Evolutionary conservation across 2,113 vertebrate genomes (phyloP), one percentile per base, ranked within the genome.

Genomic region (Nyctibius bracteatus): DNA sequence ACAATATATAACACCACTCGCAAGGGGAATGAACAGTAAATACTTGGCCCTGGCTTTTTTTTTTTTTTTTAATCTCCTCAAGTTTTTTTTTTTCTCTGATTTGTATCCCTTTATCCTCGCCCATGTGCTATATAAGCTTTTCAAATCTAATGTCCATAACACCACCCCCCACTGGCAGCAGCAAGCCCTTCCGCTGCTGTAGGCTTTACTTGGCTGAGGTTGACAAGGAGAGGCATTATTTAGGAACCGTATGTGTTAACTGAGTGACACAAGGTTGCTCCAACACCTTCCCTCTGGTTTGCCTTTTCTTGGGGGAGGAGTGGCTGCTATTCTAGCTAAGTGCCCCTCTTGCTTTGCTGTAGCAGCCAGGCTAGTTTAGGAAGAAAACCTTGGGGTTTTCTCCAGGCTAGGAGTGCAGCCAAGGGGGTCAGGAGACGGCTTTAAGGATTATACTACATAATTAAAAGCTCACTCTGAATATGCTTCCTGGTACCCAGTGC

Each of bases 71-170:
- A 97, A 97, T 96, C 94, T 96, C 96, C 95, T 97, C 95, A 92
- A 86, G 12, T 66, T 65, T 62, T 81, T 65, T 62, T 81, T 94
- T 94, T 89, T 54, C 73, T 96, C 97, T 97, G 96, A 96, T 98
- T 98, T 98, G 94, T 98, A 97, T 98, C 96, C 88, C 96, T 98
- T 98, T 98, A 98, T 98, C 96, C 96, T 96, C 25, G 14, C 91
- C 94, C 82, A 91, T 97, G 92, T 96, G 96, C 97, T 96, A 46
- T 97, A 90, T 97, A 98, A 98, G 97, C 97, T 96, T 94, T 97
- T 98, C 97, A 98, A 94, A 97, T 95, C 96, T 97, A 96, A 97
- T 97, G 97, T 96, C 98, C 97, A 61, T 96, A 97, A 97, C 96
- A 95, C 96, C 94, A 96, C 98, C 95, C 87, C 98, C 98, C 97